These are phyloP conservation scores for Pangasius sanitwongsei DNA, from an alignment of 2,797 vertebrate species.

Conservation along the genomic window DNA sequence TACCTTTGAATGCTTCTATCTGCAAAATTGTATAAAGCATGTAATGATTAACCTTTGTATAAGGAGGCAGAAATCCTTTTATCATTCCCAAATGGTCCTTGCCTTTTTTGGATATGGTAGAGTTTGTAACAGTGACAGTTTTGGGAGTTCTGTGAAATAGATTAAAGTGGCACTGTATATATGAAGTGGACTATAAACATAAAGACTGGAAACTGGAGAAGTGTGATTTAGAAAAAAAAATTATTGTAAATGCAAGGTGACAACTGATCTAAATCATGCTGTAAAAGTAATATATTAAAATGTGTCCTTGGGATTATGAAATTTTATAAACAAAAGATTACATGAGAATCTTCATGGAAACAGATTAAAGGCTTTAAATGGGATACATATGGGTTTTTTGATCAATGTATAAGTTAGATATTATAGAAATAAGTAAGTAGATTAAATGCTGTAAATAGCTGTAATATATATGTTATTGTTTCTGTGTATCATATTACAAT, in stretches of 20 bases:
- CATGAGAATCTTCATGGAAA: neutral
- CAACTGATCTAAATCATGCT: neutral
- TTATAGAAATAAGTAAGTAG: neutral
- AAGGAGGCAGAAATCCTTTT: neutral
- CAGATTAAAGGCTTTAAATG: neutral
- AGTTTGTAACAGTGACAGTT: too few relatives aligned
- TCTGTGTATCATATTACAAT: neutral
- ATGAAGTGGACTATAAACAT: too few relatives aligned
- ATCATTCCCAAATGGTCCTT: too few relatives aligned
- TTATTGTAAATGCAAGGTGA: too few relatives aligned
- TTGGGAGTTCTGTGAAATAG: too few relatives aligned
- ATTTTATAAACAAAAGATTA: neutral
- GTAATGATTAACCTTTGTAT: neutral
- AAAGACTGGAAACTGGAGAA: too few relatives aligned
- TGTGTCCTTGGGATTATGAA: neutral
- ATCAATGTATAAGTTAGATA: neutral
- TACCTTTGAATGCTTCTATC: too few relatives aligned
- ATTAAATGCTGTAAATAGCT: neutral
- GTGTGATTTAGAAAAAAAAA: too few relatives aligned
- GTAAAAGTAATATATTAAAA: neutral
- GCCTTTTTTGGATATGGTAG: too few relatives aligned
- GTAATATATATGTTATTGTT: neutral
- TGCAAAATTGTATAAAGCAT: neutral
- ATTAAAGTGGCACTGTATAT: too few relatives aligned
- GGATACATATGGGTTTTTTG: neutral